Evolutionary conservation across 2,888 invertebrate species (phyloP).

Genomic region (Ochlodes sylvanus): DNA sequence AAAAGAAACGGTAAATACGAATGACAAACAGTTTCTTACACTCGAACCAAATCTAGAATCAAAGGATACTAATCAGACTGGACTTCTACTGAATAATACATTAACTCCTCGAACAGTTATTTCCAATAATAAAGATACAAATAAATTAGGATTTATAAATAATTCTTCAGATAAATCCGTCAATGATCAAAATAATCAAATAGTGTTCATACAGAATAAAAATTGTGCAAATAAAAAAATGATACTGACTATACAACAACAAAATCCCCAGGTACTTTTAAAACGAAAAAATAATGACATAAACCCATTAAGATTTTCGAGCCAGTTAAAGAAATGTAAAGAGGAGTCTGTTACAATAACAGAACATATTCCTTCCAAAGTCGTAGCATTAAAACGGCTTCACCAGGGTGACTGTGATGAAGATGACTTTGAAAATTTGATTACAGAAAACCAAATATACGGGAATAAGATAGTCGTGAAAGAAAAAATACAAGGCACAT

Average conservation of each 20-base stretch:
- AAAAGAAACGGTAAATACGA: conserved; percentile 70
- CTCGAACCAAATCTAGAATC: conserved; percentile 60
- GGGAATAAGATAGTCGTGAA: conserved; percentile 84
- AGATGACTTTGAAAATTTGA: conserved; percentile 83
- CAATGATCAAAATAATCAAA: conserved; percentile 72
- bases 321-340: conserved; percentile 73
- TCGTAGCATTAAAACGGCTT: conserved; percentile 76
- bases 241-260: conserved; percentile 71
- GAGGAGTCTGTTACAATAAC: conserved; percentile 62
- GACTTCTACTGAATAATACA: conserved; percentile 42
- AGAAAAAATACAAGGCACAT: conserved; percentile 77
- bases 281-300: conserved; percentile 79
- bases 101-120: conserved; percentile 57
- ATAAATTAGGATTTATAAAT: conserved; percentile 57
- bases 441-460: conserved; percentile 83
- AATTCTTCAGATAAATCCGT: conserved; percentile 62
- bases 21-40: conserved; percentile 61
- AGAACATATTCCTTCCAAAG: conserved; percentile 63
- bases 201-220: conserved; percentile 73
- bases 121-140: conserved; percentile 62
- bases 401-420: conserved; percentile 81
- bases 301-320: conserved; percentile 79
- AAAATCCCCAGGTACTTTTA: conserved; percentile 69
- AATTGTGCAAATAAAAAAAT: conserved; percentile 68
- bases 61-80: conserved; percentile 54